A percentile compares a stretch with the other conserved stretches of the same genome.
Conservation (phyloP, 2,797 vertebrate genomes). For the Hybognathus amarus region DNA sequence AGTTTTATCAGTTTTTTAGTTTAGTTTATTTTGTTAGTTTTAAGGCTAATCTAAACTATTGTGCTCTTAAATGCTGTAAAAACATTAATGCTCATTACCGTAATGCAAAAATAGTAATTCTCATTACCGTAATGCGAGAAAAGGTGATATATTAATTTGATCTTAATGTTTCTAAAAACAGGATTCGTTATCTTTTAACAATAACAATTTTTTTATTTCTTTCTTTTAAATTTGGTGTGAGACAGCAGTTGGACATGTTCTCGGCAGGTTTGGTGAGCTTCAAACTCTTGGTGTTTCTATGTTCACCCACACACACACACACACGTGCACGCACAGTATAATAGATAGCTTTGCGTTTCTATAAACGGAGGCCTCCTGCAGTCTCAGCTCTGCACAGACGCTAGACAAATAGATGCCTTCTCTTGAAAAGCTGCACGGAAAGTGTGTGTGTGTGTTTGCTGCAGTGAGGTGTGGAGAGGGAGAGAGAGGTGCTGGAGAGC, state of each 20-base stretch:
- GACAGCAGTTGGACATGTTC: not conserved
- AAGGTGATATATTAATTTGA: too few species aligned
- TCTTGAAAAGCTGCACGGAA: slow-evolving; percentile 39
- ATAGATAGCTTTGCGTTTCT: slow-evolving; percentile 36
- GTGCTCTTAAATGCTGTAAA: not conserved
- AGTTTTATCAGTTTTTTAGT: not conserved
- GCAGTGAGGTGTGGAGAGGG: slow-evolving; percentile 46
- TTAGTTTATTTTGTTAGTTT: not conserved
- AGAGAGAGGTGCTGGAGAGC: slow-evolving; percentile 49
- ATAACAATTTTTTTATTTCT: not conserved
- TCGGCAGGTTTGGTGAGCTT: not conserved
- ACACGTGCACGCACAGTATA: not conserved
- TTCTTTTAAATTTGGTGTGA: not conserved
- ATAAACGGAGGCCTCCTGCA: slow-evolving; percentile 43
- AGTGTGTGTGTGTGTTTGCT: slow-evolving; percentile 11
- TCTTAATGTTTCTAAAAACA: not conserved
- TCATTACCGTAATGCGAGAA: too few species aligned
- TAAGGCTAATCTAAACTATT: not conserved
- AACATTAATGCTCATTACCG: not conserved
- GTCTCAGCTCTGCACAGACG: slow-evolving; percentile 39
- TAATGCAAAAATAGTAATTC: not conserved
- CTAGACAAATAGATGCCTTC: slow-evolving; percentile 40
- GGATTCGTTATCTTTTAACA: not conserved
- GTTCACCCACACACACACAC: not conserved
- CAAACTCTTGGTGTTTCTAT: not conserved